Percentiles rank a stretch among this genome's conserved stretches.
These are phyloP conservation scores for Nymphalis c-album DNA, from an alignment of 2,888 invertebrate genomes.

Conservation along the genomic window DNA sequence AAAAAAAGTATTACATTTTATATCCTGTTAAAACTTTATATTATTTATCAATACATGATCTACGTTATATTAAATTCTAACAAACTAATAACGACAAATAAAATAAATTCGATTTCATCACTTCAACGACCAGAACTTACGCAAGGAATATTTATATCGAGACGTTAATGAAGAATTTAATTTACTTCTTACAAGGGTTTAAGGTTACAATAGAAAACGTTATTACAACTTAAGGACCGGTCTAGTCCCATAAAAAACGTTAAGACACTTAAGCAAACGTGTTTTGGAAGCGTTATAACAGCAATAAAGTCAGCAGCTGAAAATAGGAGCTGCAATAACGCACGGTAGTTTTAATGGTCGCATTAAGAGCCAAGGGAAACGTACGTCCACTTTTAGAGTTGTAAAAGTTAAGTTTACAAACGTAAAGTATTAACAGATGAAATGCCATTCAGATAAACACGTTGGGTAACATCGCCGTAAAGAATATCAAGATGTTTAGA, in stretches of 20 bases:
- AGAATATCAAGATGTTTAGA: constrained; percentile 30
- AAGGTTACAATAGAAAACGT: constrained; percentile 23
- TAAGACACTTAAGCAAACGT: constrained; percentile 43
- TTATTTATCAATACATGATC: not conserved
- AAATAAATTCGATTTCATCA: no score
- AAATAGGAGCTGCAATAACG: constrained; percentile 58
- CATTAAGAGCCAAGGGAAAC: constrained; percentile 50
- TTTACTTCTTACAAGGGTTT: constrained; percentile 11
- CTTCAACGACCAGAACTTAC: no score
- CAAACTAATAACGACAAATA: no score
- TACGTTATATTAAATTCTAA: no score
- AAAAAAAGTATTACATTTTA: constrained; percentile 20
- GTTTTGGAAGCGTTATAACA: constrained; percentile 47
- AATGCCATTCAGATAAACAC: constrained; percentile 34
- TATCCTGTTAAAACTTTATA: not conserved
- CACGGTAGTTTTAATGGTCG: constrained; percentile 54
- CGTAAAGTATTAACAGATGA: constrained; percentile 45
- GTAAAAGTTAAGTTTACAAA: constrained; percentile 53
- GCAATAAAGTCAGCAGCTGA: constrained; percentile 45
- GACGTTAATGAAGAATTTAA: not conserved
- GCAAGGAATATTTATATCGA: no score
- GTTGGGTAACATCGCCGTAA: constrained; percentile 28
- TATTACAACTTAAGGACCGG: constrained; percentile 27
- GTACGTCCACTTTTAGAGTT: constrained; percentile 56
- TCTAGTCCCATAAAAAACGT: constrained; percentile 38